Evolutionary conservation across 1,140 invertebrate species (phyloP), one percentile per base, ranked within the genome.

Genomic region (Dinoponera quadriceps): DNA sequence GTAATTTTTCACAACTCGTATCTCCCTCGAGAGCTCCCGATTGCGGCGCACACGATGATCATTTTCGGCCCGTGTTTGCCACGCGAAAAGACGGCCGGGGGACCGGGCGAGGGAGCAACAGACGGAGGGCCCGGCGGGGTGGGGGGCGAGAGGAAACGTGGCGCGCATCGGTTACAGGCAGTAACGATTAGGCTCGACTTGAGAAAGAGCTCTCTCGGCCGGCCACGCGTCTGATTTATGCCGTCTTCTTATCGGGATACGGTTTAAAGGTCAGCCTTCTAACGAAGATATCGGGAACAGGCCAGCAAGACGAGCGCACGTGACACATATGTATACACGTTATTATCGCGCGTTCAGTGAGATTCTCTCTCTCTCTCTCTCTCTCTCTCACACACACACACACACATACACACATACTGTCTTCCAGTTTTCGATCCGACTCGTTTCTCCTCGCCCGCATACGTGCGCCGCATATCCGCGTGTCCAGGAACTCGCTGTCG

Each of bases 231-330:
- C 38, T 44, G 38, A 44, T 44, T 44, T 44, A 83, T 81, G 59
- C 62, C 73, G 71, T 73, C 85, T 91, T 73, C 85, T 91, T 93
- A 91, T 92, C 91, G 55, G 57, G 72, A 71, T 69, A 77, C 72
- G 68, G 92, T 88, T 91, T 91, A 92, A 92, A 92, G 92, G 92
- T 93, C 92, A 92, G 71, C 85, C 49, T 63, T 75, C n/a, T 59
- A 68, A 72, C 74, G 57, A 87, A 89, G 89, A 92, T 91, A 93
- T 89, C 86, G 85, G 71, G 73, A 85, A 86, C 74, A 81, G 77
- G 38, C n/a, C 16, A 77, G 60, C 57, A n/a, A n/a, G 87, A 69
- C 72, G 78, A 77, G 66, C 55, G 38, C 84, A 75, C 68, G 77
- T 85, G 85, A 57, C 38, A 29, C 54, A 29, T n/a, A 18, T 38